Evolutionary conservation across 2,113 vertebrate species (phyloP).

Genomic region (Indicator indicator): DNA sequence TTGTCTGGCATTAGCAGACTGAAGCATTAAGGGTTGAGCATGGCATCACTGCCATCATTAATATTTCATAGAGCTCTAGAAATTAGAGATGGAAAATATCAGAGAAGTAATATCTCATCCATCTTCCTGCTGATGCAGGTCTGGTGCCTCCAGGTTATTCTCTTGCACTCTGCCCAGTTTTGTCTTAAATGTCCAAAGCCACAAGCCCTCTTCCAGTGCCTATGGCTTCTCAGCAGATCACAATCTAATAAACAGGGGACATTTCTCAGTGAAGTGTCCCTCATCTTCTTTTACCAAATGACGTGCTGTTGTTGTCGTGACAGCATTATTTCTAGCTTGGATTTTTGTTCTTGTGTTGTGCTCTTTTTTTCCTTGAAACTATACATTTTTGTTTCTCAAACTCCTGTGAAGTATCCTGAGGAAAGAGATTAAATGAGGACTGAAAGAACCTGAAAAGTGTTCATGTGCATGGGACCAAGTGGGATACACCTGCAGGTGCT

Average conservation of each 20-base stretch:
- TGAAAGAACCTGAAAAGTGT: no score
- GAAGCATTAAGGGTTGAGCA: neutral
- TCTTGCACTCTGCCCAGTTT: neutral
- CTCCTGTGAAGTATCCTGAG: neutral
- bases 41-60: neutral
- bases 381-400: neutral
- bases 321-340: neutral
- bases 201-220: neutral
- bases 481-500: no score
- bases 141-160: slow-evolving; percentile 8
- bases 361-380: neutral
- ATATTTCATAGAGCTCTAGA: slow-evolving; percentile 50
- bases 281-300: neutral
- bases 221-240: neutral
- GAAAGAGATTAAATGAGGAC: neutral
- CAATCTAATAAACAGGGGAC: neutral
- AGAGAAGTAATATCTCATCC: slow-evolving; percentile 19
- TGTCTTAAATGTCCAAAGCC: slow-evolving; percentile 1
- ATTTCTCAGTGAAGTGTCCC: neutral
- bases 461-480: no score
- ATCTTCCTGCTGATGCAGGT: neutral
- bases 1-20: neutral
- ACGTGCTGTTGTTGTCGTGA: neutral
- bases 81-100: slow-evolving; percentile 44
- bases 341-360: neutral